Evolutionary conservation across 2,113 vertebrate genomes (phyloP), one percentile per base, ranked within the genome.

Genomic region (Halcyon malimbica): DNA sequence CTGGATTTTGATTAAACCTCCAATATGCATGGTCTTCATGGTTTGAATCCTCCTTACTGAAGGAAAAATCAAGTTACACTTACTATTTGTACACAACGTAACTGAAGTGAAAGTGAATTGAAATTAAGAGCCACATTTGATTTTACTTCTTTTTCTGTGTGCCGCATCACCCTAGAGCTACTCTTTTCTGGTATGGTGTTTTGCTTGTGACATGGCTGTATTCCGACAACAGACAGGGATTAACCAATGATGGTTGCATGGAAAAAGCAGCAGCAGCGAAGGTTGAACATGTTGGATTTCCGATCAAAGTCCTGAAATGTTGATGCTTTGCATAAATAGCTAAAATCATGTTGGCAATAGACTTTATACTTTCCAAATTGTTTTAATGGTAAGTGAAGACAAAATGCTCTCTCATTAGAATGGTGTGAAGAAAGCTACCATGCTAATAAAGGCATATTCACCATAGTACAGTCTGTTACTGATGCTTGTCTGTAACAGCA

Each of bases 191-290:
- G 28, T 8, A 13, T 29, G 26, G 39, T 62, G 21, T 48, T 51
- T 56, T 70, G 67, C 71, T 59, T 53, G 62, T 48, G 78, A 53
- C n/a, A 17, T 0, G 4, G 37, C 56, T 78, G 60, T 29, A 48
- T 57, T 25, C 19, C 1, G 3, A 39, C 84, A 48, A 42, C n/a
- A 69, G 33, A 13, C 35, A 60, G 7, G 39, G 29, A 67, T 70
- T 33, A 35, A 44, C 46, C 51, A 51, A 13, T 0, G 1, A 37
- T 46, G 33, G 57, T n/a, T 0, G 2, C 2, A 1, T 60, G 41
- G 57, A 69, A 85, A 13, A 20, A 33, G 15, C 6, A n/a, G 67
- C 28, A 46, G 28, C 39, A 50, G 44, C 1, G 0, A 63, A 84
- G 41, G 29, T 21, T 73, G 25, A 79, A 76, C 0, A 1, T 42